These are phyloP conservation scores for Lutraria rhynchaena DNA, from an alignment of 1,140 invertebrate species.

Conservation along the genomic window DNA sequence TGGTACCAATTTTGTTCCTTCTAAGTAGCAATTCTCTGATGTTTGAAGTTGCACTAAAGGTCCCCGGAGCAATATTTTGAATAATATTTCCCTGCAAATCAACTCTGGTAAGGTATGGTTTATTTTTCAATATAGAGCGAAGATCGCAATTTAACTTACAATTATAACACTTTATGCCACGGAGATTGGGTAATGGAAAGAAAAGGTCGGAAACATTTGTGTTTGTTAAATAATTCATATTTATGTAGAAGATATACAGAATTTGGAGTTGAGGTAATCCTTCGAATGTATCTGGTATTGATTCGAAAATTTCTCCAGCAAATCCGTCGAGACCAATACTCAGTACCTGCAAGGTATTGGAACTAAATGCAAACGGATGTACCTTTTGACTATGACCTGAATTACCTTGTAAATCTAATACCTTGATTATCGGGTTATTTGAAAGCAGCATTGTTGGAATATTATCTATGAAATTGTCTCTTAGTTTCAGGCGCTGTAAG, in stretches of 20 bases:
- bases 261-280: background rate
- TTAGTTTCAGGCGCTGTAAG: background rate
- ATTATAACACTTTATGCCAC: background rate
- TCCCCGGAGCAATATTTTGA: background rate
- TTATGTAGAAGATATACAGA: background rate
- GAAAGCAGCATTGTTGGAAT: background rate
- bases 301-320: background rate
- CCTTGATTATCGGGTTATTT: background rate
- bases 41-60: background rate
- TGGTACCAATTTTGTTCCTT: background rate
- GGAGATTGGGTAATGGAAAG: background rate
- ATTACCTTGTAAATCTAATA: background rate
- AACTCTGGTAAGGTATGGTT: background rate
- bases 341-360: background rate
- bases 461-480: background rate
- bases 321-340: background rate
- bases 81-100: background rate
- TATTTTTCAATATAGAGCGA: background rate
- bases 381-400: background rate
- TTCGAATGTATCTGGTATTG: conserved; percentile 4
- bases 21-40: background rate
- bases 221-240: background rate
- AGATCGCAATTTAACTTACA: background rate
- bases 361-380: background rate
- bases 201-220: background rate